phyloP scores from a whole-genome alignment of 2,113 vertebrate genomes.

The Petroica traversi region DNA sequence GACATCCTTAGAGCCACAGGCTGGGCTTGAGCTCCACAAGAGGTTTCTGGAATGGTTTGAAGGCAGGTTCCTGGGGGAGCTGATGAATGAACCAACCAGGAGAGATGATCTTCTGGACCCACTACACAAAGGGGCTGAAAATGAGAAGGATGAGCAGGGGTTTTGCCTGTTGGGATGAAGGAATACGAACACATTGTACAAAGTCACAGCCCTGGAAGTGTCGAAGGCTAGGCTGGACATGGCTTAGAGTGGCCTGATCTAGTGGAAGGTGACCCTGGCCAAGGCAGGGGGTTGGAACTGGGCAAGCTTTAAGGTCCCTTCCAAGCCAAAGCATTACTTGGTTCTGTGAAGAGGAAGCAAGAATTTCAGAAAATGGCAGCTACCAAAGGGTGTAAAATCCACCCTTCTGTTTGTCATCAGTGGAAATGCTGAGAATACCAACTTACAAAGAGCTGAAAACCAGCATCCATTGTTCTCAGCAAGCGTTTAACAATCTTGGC shows the following conservation, averaged over 20 bases:
- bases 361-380: background rate
- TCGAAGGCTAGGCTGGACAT: background rate
- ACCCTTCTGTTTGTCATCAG: background rate
- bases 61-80: background rate
- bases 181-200: background rate
- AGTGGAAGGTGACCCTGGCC: background rate
- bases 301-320: background rate
- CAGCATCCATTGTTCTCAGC: background rate
- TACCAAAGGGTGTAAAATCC: background rate
- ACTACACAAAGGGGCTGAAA: background rate
- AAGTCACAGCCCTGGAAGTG: background rate
- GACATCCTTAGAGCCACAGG: background rate
- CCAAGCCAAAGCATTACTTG: background rate
- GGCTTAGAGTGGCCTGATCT: background rate
- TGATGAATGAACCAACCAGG: background rate
- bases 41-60: background rate
- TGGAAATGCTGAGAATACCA: background rate
- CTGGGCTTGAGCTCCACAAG: background rate
- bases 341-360: background rate
- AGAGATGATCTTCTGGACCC: background rate
- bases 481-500: background rate
- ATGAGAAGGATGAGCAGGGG: background rate
- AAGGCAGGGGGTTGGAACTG: background rate
- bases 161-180: background rate
- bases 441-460: background rate